Evolutionary conservation across 2,888 invertebrate genomes (phyloP).

Genomic region (Caenorhabditis angaria): DNA sequence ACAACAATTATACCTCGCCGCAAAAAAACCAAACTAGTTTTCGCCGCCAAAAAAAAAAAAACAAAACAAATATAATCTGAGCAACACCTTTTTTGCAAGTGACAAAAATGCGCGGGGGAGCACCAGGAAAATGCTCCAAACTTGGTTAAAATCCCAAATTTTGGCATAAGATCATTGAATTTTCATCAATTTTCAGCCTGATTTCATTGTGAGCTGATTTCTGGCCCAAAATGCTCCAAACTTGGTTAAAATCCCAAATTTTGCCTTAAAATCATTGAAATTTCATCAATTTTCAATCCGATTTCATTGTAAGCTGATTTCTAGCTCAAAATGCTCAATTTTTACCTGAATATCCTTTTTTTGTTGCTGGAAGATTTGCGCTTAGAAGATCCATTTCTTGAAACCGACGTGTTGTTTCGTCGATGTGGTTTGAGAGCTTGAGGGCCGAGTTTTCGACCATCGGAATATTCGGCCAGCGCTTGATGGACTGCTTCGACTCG

Average conservation of each 20-base stretch:
- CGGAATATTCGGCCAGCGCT: slow-evolving; percentile 63
- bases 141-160: no score
- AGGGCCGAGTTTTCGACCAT: slow-evolving; percentile 46
- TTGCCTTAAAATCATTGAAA: no score
- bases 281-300: no score
- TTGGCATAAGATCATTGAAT: no score
- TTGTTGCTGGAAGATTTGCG: no score
- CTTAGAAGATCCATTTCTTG: slow-evolving; percentile 17
- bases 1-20: background rate
- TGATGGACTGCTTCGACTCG: slow-evolving; percentile 69
- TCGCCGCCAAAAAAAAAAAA: background rate
- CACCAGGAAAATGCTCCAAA: no score
- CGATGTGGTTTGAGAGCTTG: slow-evolving; percentile 42
- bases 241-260: no score
- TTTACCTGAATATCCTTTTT: background rate
- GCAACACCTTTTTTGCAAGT: background rate
- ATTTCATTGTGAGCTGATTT: no score
- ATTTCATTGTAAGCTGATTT: no score
- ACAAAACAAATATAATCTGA: background rate
- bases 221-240: no score
- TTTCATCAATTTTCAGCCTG: no score
- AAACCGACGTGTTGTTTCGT: slow-evolving; percentile 27
- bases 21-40: background rate
- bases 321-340: background rate
- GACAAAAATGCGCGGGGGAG: no score